These are phyloP conservation scores for Brachionus rubens DNA, from an alignment of 1,140 invertebrate genomes.

Conservation along the genomic window DNA sequence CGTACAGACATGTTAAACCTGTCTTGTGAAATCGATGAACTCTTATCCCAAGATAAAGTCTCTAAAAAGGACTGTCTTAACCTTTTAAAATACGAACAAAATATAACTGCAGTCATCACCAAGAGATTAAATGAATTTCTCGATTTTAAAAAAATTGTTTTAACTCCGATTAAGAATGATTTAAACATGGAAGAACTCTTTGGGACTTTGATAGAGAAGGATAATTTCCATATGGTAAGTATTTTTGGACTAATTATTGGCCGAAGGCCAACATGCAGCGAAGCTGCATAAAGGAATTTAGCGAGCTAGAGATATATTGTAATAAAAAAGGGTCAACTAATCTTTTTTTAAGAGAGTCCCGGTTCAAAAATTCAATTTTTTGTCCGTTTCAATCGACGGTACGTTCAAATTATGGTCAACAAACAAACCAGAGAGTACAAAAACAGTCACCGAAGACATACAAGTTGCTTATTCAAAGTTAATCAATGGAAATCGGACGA, in stretches of 20 bases:
- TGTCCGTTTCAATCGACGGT: neutral
- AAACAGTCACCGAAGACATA: neutral
- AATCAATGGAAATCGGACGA: neutral
- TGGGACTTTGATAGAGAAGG: neutral
- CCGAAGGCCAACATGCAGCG: no score
- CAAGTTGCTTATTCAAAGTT: neutral
- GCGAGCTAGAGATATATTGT: no score
- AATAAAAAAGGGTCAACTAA: no score
- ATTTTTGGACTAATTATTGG: neutral
- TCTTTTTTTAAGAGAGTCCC: neutral
- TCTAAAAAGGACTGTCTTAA: neutral
- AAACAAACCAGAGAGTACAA: neutral
- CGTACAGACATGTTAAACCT: neutral
- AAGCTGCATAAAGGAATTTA: no score
- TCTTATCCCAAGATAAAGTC: neutral
- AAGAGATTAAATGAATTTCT: neutral
- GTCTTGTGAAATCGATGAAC: neutral
- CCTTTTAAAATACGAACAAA: neutral
- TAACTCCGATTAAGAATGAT: neutral
- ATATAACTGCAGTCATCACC: neutral
- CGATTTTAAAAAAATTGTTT: neutral
- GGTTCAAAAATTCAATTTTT: neutral
- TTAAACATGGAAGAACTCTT: neutral
- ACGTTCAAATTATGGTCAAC: neutral
- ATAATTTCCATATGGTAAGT: slow-evolving; percentile 6